These are phyloP conservation scores for Pangasius mekongensis DNA, from an alignment of 2,797 vertebrate genomes.

Conservation along the genomic window DNA sequence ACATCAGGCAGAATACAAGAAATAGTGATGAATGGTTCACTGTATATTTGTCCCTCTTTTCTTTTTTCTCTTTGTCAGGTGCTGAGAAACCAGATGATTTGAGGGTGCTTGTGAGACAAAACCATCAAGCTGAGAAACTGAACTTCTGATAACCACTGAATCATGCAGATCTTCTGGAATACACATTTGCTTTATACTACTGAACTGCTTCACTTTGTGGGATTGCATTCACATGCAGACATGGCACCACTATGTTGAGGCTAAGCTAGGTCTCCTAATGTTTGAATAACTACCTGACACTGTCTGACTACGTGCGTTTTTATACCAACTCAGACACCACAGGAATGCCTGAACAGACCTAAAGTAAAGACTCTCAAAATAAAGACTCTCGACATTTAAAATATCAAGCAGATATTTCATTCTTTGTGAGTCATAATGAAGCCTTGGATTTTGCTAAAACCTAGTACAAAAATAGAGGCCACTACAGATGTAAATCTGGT, in stretches of 20 bases:
- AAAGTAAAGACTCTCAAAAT: not conserved
- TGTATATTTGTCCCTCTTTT: not conserved
- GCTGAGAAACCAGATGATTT: not conserved
- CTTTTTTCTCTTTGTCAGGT: not conserved
- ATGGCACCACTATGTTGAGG: not conserved
- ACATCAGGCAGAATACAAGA: not conserved
- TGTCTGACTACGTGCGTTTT: not conserved
- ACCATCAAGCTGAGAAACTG: not conserved
- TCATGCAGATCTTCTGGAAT: not conserved
- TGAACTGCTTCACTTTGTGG: not conserved
- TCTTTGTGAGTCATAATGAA: no score
- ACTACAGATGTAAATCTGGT: not conserved
- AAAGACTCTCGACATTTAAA: not conserved
- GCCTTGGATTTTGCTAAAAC: not conserved
- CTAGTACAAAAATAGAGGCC: no score
- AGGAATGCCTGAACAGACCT: not conserved
- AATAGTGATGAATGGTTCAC: not conserved
- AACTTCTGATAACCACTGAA: not conserved
- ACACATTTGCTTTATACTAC: not conserved
- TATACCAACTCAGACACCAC: not conserved
- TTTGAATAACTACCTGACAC: not conserved
- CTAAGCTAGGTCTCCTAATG: not conserved
- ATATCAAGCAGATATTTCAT: no score
- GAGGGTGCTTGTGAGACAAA: not conserved
- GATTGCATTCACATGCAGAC: not conserved